Evolutionary conservation across 2,888 invertebrate species (phyloP), one percentile per base, ranked within the genome.

Genomic region (Phrixothrix hirtus): DNA sequence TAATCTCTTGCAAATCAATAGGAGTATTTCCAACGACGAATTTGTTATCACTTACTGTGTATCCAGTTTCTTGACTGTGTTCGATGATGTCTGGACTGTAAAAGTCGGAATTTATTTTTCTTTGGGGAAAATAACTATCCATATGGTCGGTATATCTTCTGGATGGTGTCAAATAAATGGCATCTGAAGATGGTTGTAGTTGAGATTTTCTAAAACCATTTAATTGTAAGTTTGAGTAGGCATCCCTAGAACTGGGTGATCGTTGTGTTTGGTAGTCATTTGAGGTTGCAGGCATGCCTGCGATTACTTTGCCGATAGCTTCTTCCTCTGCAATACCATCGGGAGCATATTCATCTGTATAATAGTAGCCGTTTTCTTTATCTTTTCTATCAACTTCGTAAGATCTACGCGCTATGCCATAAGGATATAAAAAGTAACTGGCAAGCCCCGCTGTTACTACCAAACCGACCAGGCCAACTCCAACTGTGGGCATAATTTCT

Each of bases 401-500:
- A 3, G 84, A 85, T 58, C 87, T 77, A 46, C 86, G 76, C 1
- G 85, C 82, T 4, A 83, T 81, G 1, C 85, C 79, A 57, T 89
- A 88, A 2, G 89, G 89, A 75, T 88, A 88, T 12, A 89, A 75
- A 70, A 89, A 86, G 62, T 89, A 87, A 43, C 88, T 86, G 21
- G 89, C 89, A 25, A 89, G 71, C 1, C 89, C 89, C 1, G 87
- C 86, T 27, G 87, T 81, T 52, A 89, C 82, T 53, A 89, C 85
- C 30, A 89, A 72, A 1, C 89, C 89, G 7, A 89, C 83, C 12
- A 89, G 75, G 62, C 89, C 88, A 0, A 89, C 86, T 0, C 89
- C 89, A 12, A 89, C 87, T 17, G 87, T 87, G 0, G 89, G 89
- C 86, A 89, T 88, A 0, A 89, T 86, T 77, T 89, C 89, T 61